These are phyloP conservation scores for Sebastes oblongus DNA, from an alignment of 2,797 vertebrate genomes.

Conservation along the genomic window DNA sequence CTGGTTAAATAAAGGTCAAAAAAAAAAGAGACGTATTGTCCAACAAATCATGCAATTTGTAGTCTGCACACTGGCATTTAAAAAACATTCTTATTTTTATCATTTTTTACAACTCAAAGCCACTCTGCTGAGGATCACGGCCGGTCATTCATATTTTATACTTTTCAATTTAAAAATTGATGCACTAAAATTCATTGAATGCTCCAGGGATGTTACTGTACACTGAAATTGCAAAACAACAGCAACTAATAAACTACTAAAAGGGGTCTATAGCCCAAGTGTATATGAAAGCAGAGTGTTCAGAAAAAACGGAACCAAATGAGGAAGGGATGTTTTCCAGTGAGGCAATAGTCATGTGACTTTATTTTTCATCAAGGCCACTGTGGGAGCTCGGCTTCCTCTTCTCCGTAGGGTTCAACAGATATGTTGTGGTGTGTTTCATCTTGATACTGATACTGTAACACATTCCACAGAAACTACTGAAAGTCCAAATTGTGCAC, in stretches of 20 bases:
- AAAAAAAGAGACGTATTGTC: too few relatives aligned
- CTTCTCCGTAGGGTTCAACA: background rate
- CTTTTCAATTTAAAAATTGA: background rate
- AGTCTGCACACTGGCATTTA: too few relatives aligned
- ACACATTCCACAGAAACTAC: background rate
- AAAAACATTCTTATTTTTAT: too few relatives aligned
- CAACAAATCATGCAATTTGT: too few relatives aligned
- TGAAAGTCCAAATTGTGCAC: background rate
- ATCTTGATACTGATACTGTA: background rate
- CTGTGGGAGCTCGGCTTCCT: constrained; percentile 5
- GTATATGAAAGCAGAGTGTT: background rate
- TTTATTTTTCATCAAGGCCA: background rate
- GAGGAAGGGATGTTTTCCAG: background rate
- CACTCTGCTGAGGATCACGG: background rate
- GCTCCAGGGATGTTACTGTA: background rate
- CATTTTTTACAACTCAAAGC: too few relatives aligned
- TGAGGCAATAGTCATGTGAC: background rate
- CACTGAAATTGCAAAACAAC: background rate
- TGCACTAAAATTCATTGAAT: background rate
- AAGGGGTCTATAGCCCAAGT: background rate
- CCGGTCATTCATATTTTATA: background rate
- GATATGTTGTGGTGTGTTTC: background rate
- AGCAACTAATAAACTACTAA: background rate
- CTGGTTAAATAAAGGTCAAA: too few relatives aligned
- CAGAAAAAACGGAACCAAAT: background rate